Evolutionary conservation across 1,140 invertebrate species (phyloP), one percentile per base, ranked within the genome.

Genomic region (Andrena cerasifolii): DNA sequence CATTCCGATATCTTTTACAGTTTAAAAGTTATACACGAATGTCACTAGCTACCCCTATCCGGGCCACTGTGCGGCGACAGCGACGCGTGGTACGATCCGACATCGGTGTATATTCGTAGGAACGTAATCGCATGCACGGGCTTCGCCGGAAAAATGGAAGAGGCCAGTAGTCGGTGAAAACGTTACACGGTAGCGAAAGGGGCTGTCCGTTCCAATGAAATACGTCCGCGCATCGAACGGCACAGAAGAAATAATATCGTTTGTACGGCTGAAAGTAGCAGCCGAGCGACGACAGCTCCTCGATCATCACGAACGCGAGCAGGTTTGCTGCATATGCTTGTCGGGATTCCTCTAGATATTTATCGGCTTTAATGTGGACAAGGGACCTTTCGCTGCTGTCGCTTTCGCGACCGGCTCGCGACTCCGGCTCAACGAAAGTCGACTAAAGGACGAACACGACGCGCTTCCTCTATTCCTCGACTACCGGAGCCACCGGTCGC

Each of bases 341-440:
- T 72, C 81, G 49, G 47, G 76, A 68, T 82, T 78, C 66, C 78
- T 62, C 47, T 45, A 72, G 80, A 83, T 83, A 78, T 73, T 83
- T 83, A 83, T 83, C 80, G 80, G 59, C 53, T 78, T 78, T 83
- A 67, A 78, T 49, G 73, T 56, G 80, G 67, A 74, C 68, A 54
- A 67, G 47, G 33, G 62, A 63, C 61, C 78, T 83, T 79, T 75
- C 77, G 75, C 51, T 65, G 62, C 47, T 84, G 81, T 79, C 81
- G 78, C 59, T 83, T 79, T 75, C 59, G 51, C 53, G 65, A 36
- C 45, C 54, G 53, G 36, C 8, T 47, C 62, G 53, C 40, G 70
- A 61, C 68, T 28, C 56, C 51, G 18, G 10, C 24, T 10, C 2
- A 54, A 81, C 51, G 49, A 53, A 31, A n/a, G 28, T 21, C 53